Conservation (phyloP, 2,888 invertebrate genomes). For the Meta bourneti region DNA sequence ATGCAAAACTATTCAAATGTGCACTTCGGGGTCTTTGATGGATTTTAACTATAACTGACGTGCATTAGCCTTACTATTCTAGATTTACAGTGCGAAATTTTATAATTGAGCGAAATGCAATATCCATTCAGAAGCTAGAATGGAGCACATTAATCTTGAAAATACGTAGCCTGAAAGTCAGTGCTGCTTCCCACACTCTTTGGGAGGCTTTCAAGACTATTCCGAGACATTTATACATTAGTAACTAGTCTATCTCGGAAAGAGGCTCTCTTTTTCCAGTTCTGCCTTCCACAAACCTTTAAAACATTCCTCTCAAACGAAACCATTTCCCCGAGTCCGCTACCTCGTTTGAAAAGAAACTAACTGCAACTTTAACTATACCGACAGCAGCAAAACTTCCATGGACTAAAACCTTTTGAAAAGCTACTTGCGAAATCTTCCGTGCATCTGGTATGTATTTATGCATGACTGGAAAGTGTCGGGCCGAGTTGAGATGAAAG, state of each 20-base stretch:
- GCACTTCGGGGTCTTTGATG: no score
- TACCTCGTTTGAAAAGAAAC: constrained; percentile 26
- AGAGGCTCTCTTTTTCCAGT: neutral
- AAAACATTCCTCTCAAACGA: constrained; percentile 9
- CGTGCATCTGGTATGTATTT: constrained; percentile 67
- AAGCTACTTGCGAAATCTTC: constrained; percentile 16
- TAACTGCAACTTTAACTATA: constrained; percentile 47
- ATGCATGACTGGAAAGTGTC: constrained; percentile 58
- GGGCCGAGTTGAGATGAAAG: constrained; percentile 66
- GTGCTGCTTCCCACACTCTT: no score
- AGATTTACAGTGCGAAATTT: no score
- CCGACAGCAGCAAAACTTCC: constrained; percentile 15
- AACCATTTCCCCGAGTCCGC: constrained; percentile 31
- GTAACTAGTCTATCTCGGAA: neutral
- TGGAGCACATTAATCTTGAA: no score
- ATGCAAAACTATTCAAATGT: no score
- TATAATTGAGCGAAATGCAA: no score
- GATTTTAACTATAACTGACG: no score
- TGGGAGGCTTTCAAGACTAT: no score
- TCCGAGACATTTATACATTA: neutral
- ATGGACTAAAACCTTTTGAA: constrained; percentile 32
- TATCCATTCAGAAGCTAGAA: no score
- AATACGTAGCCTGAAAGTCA: no score
- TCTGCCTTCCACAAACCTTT: constrained; percentile 24
- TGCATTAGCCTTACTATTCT: no score